phyloP scores from a whole-genome alignment of 1,140 invertebrate species.

The Micrasema minimum region DNA sequence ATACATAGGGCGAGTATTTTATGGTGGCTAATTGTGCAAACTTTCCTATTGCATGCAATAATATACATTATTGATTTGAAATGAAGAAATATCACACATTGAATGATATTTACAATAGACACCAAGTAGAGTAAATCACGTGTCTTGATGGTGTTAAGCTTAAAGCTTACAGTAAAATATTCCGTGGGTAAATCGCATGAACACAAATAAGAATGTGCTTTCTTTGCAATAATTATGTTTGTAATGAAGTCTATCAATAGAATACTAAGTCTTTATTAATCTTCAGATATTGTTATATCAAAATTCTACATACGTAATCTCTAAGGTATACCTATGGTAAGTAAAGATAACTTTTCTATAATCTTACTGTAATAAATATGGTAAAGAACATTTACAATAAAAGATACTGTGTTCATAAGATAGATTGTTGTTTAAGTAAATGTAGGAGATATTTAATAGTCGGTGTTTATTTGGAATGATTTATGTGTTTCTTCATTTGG shows the following conservation, averaged over 20 bases:
- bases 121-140: not conserved
- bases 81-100: no score
- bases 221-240: constrained; percentile 33
- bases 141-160: constrained; percentile 17
- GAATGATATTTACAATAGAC: no score
- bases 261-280: constrained; percentile 16
- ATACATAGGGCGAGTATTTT: constrained; percentile 1
- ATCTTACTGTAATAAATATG: constrained; percentile 9
- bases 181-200: not conserved
- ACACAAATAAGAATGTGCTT: constrained; percentile 24
- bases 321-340: constrained; percentile 15
- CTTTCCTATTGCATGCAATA: not conserved
- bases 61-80: constrained; percentile 1
- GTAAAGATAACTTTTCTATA: constrained; percentile 6
- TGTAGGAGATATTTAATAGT: constrained; percentile 18
- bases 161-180: constrained; percentile 7
- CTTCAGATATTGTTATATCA: constrained; percentile 23
- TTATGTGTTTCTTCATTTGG: constrained; percentile 15
- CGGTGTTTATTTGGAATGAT: constrained; percentile 18
- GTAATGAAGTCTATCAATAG: constrained; percentile 16
- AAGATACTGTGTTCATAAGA: constrained; percentile 35
- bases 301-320: constrained; percentile 31
- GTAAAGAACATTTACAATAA: constrained; percentile 33
- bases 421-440: constrained; percentile 19
- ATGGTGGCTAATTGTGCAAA: not conserved